phyloP scores from a whole-genome alignment of 2,888 invertebrate species.

The Cyaniris semiargus region DNA sequence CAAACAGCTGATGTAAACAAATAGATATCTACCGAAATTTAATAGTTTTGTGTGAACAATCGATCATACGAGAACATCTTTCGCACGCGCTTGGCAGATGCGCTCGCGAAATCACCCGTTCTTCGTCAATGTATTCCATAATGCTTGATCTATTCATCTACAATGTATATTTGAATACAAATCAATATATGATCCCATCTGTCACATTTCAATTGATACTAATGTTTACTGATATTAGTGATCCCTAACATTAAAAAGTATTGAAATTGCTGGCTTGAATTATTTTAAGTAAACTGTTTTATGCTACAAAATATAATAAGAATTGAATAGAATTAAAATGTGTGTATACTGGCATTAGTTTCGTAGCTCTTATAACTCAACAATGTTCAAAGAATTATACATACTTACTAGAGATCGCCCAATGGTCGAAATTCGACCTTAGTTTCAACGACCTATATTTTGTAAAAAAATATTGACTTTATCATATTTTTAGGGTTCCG shows the following conservation, averaged over 20 bases:
- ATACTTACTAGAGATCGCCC: too few species aligned
- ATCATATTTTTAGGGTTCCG: too few species aligned
- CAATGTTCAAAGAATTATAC: too few species aligned
- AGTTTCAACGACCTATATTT: too few species aligned
- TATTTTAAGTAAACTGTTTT: background rate
- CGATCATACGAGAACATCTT: conserved; percentile 66
- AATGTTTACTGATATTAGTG: conserved; percentile 5
- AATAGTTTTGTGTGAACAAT: conserved; percentile 48
- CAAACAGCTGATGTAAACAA: conserved; percentile 26
- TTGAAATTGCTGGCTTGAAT: background rate
- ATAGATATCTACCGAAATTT: conserved; percentile 41
- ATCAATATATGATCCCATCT: conserved; percentile 24
- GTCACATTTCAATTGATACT: conserved; percentile 9
- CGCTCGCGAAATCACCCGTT: conserved; percentile 41
- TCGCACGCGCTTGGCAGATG: conserved; percentile 67
- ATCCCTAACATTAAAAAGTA: background rate
- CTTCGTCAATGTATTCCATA: background rate
- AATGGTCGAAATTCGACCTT: too few species aligned
- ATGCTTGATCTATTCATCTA: background rate
- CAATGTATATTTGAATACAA: conserved; percentile 12
- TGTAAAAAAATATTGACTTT: too few species aligned
- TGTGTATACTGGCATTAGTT: too few species aligned
- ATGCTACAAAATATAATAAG: background rate
- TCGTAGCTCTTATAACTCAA: too few species aligned
- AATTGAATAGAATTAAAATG: background rate